These are phyloP conservation scores for Lasioglossum baleicum DNA, from an alignment of 1,140 invertebrate genomes.

Conservation along the genomic window DNA sequence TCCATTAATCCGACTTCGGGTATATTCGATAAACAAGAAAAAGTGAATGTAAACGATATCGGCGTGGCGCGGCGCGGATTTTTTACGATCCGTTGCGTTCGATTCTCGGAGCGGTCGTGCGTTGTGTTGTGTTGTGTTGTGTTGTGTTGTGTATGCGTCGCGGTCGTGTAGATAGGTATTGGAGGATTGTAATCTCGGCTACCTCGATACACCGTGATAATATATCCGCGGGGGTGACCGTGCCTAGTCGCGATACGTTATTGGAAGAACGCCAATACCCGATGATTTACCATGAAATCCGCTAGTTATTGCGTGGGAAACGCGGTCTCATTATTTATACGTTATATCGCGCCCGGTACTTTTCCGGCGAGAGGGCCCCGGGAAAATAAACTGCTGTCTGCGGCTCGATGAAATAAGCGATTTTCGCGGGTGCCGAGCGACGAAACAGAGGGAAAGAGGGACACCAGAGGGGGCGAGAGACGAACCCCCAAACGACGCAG, in stretches of 20 bases:
- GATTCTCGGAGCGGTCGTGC: neutral
- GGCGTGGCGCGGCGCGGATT: neutral
- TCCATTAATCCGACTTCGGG: neutral
- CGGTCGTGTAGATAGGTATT: too few species aligned
- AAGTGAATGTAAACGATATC: conserved; percentile 1
- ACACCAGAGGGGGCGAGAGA: neutral
- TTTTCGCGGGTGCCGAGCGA: conserved; percentile 36
- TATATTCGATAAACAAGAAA: neutral
- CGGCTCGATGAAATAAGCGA: conserved; percentile 53
- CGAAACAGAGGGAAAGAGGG: neutral
- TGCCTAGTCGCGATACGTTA: conserved; percentile 43
- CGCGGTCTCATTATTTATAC: conserved; percentile 69
- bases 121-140: too few species aligned
- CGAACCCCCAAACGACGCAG: too few species aligned
- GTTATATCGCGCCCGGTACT: conserved; percentile 47
- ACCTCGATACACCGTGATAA: conserved; percentile 30
- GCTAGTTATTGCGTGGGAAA: conserved; percentile 69
- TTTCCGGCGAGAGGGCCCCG: conserved; percentile 28
- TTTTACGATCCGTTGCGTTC: neutral
- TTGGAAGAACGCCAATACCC: conserved; percentile 68
- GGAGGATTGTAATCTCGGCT: conserved; percentile 19
- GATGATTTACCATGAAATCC: conserved; percentile 70
- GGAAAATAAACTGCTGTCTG: conserved; percentile 54
- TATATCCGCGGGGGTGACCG: conserved; percentile 17
- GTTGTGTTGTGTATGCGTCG: too few species aligned